Evolutionary conservation across 35 echinoderm and acorn worm species (phyloP).

Genomic region (Heliocidaris tuberculata): DNA sequence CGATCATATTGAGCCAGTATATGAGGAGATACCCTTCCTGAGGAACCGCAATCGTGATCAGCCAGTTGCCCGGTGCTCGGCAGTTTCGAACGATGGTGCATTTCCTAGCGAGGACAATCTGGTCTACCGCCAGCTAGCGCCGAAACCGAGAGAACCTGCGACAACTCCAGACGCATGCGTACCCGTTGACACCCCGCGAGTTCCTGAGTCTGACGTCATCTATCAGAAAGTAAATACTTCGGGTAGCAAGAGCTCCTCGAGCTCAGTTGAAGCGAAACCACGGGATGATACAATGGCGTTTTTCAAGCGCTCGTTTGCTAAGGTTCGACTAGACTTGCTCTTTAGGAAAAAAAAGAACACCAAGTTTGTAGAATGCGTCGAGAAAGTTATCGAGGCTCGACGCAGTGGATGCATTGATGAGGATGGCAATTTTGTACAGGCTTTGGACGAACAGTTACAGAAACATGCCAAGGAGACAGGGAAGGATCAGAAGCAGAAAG

Average conservation of each 20-base stretch:
- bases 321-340: slow-evolving; percentile 48
- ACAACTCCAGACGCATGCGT: background rate
- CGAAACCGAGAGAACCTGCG: background rate
- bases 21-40: slow-evolving; percentile 31
- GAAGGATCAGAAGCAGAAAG: slow-evolving; percentile 14
- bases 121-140: slow-evolving; percentile 30
- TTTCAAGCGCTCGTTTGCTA: slow-evolving; percentile 63
- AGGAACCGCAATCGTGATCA: background rate
- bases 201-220: slow-evolving; percentile 34
- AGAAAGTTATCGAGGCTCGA: slow-evolving; percentile 83
- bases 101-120: slow-evolving; percentile 4
- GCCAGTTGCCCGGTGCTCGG: slow-evolving; percentile 22
- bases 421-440: slow-evolving; percentile 68
- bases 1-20: slow-evolving; percentile 7
- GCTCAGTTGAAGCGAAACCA: slow-evolving; percentile 38
- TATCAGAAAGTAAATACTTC: background rate
- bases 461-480: slow-evolving; percentile 38
- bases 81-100: background rate
- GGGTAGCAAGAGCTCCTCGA: slow-evolving; percentile 1
- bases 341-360: slow-evolving; percentile 55
- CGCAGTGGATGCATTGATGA: slow-evolving; percentile 89
- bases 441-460: slow-evolving; percentile 41
- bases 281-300: slow-evolving; percentile 62
- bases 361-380: slow-evolving; percentile 77
- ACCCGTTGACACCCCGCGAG: background rate